Conservation (phyloP, 2,797 vertebrate genomes). For the Crocodylus rhombifer region DNA sequence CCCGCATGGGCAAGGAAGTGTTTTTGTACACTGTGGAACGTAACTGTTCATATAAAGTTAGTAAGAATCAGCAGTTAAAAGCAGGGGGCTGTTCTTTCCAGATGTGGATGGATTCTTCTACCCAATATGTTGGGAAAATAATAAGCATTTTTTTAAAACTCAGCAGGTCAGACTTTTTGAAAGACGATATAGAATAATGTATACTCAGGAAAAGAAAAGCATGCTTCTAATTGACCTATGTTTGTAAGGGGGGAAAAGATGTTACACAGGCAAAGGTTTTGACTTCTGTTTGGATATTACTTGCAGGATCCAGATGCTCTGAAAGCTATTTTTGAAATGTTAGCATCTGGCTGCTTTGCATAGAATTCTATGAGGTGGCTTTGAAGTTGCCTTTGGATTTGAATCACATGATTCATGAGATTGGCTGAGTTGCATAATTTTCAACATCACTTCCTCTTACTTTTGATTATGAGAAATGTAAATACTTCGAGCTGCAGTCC, state of each 20-base stretch:
- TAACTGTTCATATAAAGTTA: fast-evolving
- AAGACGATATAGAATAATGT: neutral
- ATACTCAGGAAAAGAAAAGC: fast-evolving
- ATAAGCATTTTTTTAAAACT: neutral
- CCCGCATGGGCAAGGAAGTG: neutral
- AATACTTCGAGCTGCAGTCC: conserved; percentile 47
- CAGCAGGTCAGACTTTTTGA: neutral
- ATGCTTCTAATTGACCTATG: neutral
- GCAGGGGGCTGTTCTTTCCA: neutral
- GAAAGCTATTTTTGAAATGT: conserved; percentile 10
- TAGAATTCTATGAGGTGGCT: conserved; percentile 53
- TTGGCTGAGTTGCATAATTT: conserved; percentile 27
- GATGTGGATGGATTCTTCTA: neutral
- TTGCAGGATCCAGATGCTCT: conserved; percentile 48
- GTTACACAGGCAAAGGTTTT: fast-evolving
- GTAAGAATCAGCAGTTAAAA: neutral
- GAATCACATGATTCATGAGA: conserved; percentile 10
- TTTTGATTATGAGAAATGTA: conserved; percentile 47
- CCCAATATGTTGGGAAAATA: fast-evolving
- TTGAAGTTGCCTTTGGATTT: conserved; percentile 66
- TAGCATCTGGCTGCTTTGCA: conserved; percentile 56
- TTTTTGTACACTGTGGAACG: fast-evolving
- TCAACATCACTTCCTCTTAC: conserved; percentile 57
- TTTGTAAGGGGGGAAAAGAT: neutral
- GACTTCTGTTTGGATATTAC: conserved; percentile 38